These are phyloP conservation scores for Sciurus vulgaris DNA, from an alignment of 2,797 vertebrate genomes.

Conservation along the genomic window DNA sequence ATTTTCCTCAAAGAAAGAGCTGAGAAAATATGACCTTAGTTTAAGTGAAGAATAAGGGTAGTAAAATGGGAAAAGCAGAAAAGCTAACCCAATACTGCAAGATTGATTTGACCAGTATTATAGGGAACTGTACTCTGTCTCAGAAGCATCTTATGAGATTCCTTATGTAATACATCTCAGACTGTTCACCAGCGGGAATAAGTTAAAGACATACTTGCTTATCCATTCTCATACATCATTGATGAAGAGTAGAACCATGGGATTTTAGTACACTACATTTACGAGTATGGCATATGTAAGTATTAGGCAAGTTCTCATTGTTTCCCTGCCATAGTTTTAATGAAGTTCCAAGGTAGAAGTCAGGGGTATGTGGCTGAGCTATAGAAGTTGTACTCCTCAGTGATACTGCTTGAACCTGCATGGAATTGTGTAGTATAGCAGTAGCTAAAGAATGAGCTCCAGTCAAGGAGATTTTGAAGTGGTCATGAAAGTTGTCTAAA, in stretches of 20 bases:
- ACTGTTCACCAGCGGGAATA: background rate
- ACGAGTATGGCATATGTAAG: background rate
- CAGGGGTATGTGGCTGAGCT: background rate
- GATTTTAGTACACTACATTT: background rate
- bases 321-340: background rate
- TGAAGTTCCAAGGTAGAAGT: background rate
- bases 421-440: background rate
- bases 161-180: background rate
- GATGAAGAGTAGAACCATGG: background rate
- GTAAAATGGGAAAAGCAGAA: background rate
- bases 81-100: background rate
- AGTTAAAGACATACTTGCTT: background rate
- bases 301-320: background rate
- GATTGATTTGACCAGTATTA: background rate
- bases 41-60: background rate
- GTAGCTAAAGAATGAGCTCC: background rate
- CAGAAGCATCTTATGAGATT: background rate
- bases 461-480: background rate
- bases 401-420: background rate
- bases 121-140: background rate
- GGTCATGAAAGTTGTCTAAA: background rate
- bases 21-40: background rate
- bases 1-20: background rate
- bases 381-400: background rate
- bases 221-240: background rate